Evolutionary conservation across 2,797 vertebrate species (phyloP).

Genomic region (Spheniscus humboldti): DNA sequence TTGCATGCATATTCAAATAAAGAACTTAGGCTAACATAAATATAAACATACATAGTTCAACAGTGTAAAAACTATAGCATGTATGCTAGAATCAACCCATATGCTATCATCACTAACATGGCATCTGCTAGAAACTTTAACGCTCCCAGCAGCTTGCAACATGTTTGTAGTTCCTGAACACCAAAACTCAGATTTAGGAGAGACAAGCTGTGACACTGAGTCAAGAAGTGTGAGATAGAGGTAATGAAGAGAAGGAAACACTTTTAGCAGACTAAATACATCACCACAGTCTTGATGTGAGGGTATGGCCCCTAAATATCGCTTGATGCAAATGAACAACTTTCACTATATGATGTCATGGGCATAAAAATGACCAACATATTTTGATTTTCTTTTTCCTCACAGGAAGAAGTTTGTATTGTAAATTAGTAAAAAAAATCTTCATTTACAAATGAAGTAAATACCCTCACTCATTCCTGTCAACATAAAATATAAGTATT

Average conservation of each 20-base stretch:
- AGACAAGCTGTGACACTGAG: not conserved
- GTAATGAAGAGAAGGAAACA: not conserved
- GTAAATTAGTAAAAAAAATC: not conserved
- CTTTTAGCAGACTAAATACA: not conserved
- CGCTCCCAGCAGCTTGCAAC: not conserved
- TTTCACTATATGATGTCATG: not conserved
- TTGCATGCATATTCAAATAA: not conserved
- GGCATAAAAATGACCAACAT: not conserved
- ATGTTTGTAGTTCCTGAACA: not conserved
- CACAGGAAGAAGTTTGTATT: fast-evolving
- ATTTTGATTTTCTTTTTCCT: not conserved
- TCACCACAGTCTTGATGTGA: not conserved
- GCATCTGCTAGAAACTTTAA: not conserved
- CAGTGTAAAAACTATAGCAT: not conserved
- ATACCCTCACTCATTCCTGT: not conserved
- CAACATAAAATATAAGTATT: not conserved
- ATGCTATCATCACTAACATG: not conserved
- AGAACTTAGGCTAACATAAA: not conserved
- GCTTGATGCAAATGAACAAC: not conserved
- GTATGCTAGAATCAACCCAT: not conserved
- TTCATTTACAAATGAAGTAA: not conserved
- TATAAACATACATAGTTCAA: not conserved
- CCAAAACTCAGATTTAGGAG: not conserved
- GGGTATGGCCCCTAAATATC: not conserved
- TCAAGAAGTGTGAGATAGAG: not conserved